These are phyloP conservation scores for Sinocyclocheilus maitianheensis DNA, from an alignment of 2,113 vertebrate genomes.

Conservation along the genomic window DNA sequence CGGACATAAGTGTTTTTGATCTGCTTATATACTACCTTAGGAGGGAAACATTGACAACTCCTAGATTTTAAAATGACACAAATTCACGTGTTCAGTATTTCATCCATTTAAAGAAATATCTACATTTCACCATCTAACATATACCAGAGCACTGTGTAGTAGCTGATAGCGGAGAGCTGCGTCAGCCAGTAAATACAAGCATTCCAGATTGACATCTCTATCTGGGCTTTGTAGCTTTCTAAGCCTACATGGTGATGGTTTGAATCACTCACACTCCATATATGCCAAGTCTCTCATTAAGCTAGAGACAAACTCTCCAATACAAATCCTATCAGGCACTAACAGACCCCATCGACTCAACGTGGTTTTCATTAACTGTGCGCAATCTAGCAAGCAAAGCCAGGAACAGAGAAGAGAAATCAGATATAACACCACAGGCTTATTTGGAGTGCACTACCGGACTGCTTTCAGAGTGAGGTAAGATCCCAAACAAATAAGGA, in stretches of 20 bases:
- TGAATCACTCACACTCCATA: constrained; percentile 19
- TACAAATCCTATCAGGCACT: background rate
- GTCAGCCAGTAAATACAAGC: constrained; percentile 10
- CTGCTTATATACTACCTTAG: background rate
- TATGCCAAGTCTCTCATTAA: constrained; percentile 34
- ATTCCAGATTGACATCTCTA: constrained; percentile 4
- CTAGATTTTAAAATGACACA: background rate
- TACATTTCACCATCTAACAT: background rate
- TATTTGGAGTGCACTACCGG: constrained; percentile 52
- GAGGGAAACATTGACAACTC: background rate
- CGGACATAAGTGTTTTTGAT: background rate
- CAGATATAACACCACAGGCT: constrained; percentile 48
- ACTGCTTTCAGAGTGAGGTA: constrained; percentile 65
- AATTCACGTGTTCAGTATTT: background rate
- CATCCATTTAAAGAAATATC: background rate
- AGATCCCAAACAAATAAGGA: constrained; percentile 60
- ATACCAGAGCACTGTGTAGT: background rate
- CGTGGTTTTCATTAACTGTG: constrained; percentile 57
- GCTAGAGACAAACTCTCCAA: constrained; percentile 9
- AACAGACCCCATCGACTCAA: constrained; percentile 33
- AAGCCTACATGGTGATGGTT: constrained; percentile 30
- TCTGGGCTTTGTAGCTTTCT: constrained; percentile 44
- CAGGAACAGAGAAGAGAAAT: constrained; percentile 51
- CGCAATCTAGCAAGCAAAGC: constrained; percentile 43
- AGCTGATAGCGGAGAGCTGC: background rate